Evolutionary conservation across 2,888 invertebrate genomes (phyloP), one percentile per base, ranked within the genome.

Genomic region (Eugnorisma glareosa): DNA sequence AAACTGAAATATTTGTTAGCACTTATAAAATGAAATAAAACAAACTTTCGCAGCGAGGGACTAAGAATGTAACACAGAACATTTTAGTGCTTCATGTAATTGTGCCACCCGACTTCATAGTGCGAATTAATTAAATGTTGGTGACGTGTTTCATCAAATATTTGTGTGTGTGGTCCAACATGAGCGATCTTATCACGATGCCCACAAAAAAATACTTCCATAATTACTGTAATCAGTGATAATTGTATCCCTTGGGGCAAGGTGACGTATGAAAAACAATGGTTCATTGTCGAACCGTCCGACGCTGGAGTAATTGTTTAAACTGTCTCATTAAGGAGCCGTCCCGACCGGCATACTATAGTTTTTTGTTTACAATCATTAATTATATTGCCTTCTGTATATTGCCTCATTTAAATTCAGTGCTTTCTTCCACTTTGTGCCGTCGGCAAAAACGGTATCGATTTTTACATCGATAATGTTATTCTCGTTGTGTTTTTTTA

Each of bases 221-320:
- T 93, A 94, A 94, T 94, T 92, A 92, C 90, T 87, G 90, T 92
- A 94, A 94, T 94, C 92, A 93, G 86, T 88, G 91, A 92, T 92
- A 94, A 94, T 93, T 92, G 91, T 90, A 81, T 84, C 89, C 88
- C 83, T 73, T 48, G 83, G 88, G 87, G 92, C 90, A 93, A 93
- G 94, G 93, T 94, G 93, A 93, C 89, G 91, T 90, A 89, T 88
- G 89, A 91, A 90, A 92, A 91, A 94, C 93, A 93, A 93, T 93
- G 90, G 88, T 77, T 89, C 90, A 90, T 92, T 91, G 91, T 90
- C 79, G 89, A 86, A 88, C 91, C 91, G 93, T 92, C 93, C 43
- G 91, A 92, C 90, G 83, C 86, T 90, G 85, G 86, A 90, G 88
- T 92, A 92, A 93, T 92, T 93, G 92, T 92, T 93, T 93, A 90